Percentiles rank a stretch among this genome's conserved stretches.
These are phyloP conservation scores for Spheniscus mendiculus DNA, from an alignment of 2,113 vertebrate genomes.

Conservation along the genomic window DNA sequence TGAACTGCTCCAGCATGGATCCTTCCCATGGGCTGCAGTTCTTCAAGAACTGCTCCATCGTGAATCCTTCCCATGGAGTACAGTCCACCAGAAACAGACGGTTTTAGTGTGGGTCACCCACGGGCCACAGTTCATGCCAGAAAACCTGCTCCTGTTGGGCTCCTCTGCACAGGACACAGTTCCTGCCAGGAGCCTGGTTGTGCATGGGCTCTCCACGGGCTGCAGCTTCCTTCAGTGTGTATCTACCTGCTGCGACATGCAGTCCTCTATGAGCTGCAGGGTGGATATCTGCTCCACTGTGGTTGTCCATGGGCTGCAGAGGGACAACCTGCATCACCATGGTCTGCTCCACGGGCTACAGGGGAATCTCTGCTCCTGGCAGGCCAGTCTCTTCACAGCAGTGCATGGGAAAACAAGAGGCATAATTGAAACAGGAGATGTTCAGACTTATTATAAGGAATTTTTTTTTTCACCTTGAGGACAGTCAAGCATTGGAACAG, in stretches of 20 bases:
- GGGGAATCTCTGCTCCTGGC: neutral
- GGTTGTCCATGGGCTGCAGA: neutral
- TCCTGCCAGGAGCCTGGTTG: neutral
- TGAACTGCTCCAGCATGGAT: neutral
- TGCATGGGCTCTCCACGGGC: neutral
- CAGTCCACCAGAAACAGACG: neutral
- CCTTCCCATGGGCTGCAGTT: neutral
- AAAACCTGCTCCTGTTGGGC: neutral
- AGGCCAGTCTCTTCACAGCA: neutral
- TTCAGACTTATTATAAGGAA: neutral
- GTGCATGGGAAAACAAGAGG: neutral
- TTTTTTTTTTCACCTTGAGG: neutral
- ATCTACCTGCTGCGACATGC: fast-evolving
- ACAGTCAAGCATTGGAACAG: neutral
- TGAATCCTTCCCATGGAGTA: neutral
- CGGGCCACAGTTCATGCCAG: neutral
- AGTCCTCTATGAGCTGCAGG: neutral
- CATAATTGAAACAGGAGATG: neutral
- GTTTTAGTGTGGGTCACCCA: neutral
- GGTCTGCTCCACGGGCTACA: neutral
- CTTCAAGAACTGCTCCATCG: neutral
- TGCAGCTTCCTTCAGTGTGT: neutral
- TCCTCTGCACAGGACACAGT: neutral
- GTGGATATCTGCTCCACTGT: neutral
- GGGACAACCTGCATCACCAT: fast-evolving